Evolutionary conservation across 2,888 invertebrate genomes (phyloP).

Genomic region (Eupeodes latifasciatus): DNA sequence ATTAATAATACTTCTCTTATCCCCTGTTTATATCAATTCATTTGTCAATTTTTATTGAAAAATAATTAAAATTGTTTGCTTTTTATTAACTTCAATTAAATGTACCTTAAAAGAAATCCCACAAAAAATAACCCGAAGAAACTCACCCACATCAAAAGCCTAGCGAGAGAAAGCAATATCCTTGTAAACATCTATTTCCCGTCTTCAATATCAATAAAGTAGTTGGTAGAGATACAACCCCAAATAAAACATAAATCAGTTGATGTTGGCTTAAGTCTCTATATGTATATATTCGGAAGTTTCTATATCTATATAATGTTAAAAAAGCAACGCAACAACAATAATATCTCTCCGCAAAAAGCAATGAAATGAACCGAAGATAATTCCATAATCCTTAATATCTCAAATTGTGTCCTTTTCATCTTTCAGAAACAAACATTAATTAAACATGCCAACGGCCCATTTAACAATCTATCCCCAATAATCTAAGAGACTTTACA

Average conservation of each 20-base stretch:
- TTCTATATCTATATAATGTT: too few species aligned
- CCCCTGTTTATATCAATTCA: neutral
- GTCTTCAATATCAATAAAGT: conserved; percentile 3
- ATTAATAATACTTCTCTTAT: too few species aligned
- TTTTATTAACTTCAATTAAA: conserved; percentile 2
- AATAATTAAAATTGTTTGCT: conserved; percentile 1
- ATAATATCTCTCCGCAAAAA: conserved; percentile 34
- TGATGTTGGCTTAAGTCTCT: neutral
- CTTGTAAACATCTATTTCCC: conserved; percentile 18
- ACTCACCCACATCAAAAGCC: conserved; percentile 8
- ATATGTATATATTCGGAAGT: neutral
- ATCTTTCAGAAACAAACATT: conserved; percentile 61
- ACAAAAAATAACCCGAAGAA: neutral
- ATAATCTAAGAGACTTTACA: conserved; percentile 47
- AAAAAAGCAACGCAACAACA: conserved; percentile 1
- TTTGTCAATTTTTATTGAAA: conserved; percentile 7
- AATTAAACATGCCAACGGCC: conserved; percentile 66
- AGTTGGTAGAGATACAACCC: neutral
- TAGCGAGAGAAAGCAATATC: neutral
- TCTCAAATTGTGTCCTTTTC: conserved; percentile 62
- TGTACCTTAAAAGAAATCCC: neutral
- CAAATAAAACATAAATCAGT: conserved; percentile 46
- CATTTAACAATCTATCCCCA: conserved; percentile 42
- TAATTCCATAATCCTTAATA: conserved; percentile 71
- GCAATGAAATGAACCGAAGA: conserved; percentile 61